Evolutionary conservation across 2,797 vertebrate genomes (phyloP), one percentile per base, ranked within the genome.

Genomic region (Mormyrops attenuatus): DNA sequence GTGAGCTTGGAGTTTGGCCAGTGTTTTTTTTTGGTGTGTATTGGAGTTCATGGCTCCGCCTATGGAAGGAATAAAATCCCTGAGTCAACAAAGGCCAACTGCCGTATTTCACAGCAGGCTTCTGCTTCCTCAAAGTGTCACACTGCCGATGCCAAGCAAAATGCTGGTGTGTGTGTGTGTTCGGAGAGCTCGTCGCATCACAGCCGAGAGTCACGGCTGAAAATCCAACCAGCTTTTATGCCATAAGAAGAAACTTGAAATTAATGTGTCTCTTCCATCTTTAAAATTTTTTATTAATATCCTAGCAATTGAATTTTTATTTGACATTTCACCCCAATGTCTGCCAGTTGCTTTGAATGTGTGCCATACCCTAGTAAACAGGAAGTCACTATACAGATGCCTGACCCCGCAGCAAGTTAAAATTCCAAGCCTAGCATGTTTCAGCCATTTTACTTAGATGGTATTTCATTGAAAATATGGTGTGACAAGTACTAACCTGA

Each of bases 61-160:
- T 80, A 80, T 44, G 73, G 34, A n/a, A 20, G 38, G 38, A 6
- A 44, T 41, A 80, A 77, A 80, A 41, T 80, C 73, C 73, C 73
- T 80, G 73, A 80, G 38, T 69, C 66, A 69, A 80, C 73, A 80
- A 80, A 80, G 73, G 38, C 73, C 38, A 44, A 80, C 73, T 80
- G 73, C 15, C 73, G 34, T 44, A 80, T 80, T 80, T 80, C 73
- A 80, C 73, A 44, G 73, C 73, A n/a, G 73, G 34, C 73, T 80
- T 20, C 3, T 34, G 34, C 38, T 80, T 80, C 73, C 73, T 80
- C 38, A n/a, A 20, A 44, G 73, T 44, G 73, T 80, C 38, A 80
- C 11, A 5, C 15, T 20, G 15, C 38, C 2, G 34, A 41, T 20
- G 73, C 73, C 38, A 80, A 80, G 15, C 17, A 20, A 44, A 80